These are phyloP conservation scores for Lophotis ruficrista DNA, from an alignment of 2,113 vertebrate genomes.

Conservation along the genomic window DNA sequence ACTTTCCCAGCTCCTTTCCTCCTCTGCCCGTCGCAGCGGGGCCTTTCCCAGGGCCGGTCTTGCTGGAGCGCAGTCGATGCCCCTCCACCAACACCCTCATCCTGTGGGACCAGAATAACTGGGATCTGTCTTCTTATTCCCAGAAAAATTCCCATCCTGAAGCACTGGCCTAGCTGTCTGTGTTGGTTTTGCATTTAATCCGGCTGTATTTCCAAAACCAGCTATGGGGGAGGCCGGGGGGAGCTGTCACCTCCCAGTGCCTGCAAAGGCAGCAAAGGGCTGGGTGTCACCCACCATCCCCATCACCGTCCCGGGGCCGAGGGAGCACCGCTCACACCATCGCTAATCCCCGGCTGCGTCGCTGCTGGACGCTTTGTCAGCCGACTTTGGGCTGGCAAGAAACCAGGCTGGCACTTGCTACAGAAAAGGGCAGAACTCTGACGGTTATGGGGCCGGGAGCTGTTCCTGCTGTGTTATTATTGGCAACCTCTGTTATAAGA, in stretches of 20 bases:
- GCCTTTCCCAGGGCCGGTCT: background rate
- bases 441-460: background rate
- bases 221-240: fast-evolving
- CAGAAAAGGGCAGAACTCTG: background rate
- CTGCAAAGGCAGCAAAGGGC: background rate
- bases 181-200: background rate
- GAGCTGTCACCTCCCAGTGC: background rate
- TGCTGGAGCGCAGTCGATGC: background rate
- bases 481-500: background rate
- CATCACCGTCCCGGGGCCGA: fast-evolving
- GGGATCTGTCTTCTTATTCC: background rate
- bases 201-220: fast-evolving
- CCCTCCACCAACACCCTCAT: background rate
- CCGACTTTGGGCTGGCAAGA: background rate
- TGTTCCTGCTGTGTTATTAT: background rate
- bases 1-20: background rate
- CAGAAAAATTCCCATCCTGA: background rate
- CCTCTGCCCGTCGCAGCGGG: fast-evolving
- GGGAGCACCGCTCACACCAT: background rate
- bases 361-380: background rate
- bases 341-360: fast-evolving
- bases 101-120: background rate
- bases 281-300: fast-evolving
- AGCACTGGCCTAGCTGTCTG: background rate
- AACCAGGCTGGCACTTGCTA: background rate